Base-by-base conservation (phyloP, 2,113 vertebrate species). In the Scomber scombrus region DNA sequence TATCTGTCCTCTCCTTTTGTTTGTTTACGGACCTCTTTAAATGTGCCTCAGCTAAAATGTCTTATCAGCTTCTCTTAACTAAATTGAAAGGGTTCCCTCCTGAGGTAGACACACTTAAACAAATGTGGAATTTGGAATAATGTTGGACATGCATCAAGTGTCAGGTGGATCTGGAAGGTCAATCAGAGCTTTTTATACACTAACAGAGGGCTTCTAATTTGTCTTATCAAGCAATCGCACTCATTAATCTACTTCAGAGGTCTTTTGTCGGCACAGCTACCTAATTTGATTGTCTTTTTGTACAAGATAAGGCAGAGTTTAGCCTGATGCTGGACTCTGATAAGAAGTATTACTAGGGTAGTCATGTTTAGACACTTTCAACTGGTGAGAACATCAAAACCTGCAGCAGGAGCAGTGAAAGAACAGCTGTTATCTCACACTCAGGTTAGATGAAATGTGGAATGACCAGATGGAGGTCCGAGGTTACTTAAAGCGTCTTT, bases 21-120 rank as follows among this genome's bases (percentile, higher is more conserved):
- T 94, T 94, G 92, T 93, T 92, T 94, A 92, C 64, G 23, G 88
- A 77, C 76, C 82, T 90, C 86, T 90, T 89, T 91, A 90, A 88
- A 90, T 82, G 72, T 58, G 64, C 46, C 75, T 57, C 19, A 46
- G 86, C 79, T 88, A 85, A 93, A 91, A 86, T 72, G 71, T 88
- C 90, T 91, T 81, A 82, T 85, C 87, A 80, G 89, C 84, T 54
- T 81, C 89, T 91, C 73, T 92, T 91, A 90, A 88, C 85, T 88
- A 84, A 91, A 93, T 92, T 93, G 90, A 93, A 92, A 77, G 34
- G 23, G 57, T 51, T 78, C 31, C 75, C 55, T 89, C 57, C 40
- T 60, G 16, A 34, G 68, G 68, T 54, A 50, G 76, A 84, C 74
- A 23, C 74, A 83, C 71, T 16, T 66, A 86, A 85, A 86, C 82